Evolutionary conservation across 2,888 invertebrate genomes (phyloP), one percentile per base, ranked within the genome.

Genomic region (Agonum fuliginosum): DNA sequence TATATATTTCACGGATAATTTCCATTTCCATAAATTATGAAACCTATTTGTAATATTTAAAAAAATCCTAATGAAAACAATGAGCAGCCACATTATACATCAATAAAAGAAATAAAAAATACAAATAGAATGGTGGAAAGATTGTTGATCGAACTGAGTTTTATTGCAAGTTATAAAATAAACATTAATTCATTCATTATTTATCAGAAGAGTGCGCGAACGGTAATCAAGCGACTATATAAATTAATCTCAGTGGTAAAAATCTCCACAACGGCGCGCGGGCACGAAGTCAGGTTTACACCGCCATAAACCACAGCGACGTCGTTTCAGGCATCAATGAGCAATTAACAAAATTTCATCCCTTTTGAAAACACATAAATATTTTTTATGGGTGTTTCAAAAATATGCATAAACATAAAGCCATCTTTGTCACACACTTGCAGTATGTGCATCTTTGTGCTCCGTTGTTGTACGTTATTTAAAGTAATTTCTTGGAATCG

Each of bases 271-370:
- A 20, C 58, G 41, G 17, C 34, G 20, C 20, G 34, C 30, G 14
- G 24, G 58, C 72, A 72, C 72, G 72, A 54, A 72, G 58, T 67
- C 70, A 70, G 43, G 43, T 58, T 20, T 22, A 41, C 72, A 54
- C 30, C 12, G 54, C 72, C 54, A 72, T 80, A 79, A 80, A 80
- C 72, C 67, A 78, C 77, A 71, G 70, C 74, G 78, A 78, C 76
- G 78, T 79, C 74, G 78, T 79, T 80, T 75, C 71, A 79, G 69
- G 77, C 79, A 75, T 77, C 79, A 77, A 81, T 80, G 80, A 80
- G 78, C 80, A 80, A 81, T 81, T 81, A 80, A 77, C 80, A 78
- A 80, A 81, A 81, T 81, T 81, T 81, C 81, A 81, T 77, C 80
- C 81, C 79, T 80, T 78, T 81, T 78, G 78, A 78, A 80, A 79